Base-by-base conservation (phyloP, 1,140 invertebrate species). In the Dinoponera quadriceps region DNA sequence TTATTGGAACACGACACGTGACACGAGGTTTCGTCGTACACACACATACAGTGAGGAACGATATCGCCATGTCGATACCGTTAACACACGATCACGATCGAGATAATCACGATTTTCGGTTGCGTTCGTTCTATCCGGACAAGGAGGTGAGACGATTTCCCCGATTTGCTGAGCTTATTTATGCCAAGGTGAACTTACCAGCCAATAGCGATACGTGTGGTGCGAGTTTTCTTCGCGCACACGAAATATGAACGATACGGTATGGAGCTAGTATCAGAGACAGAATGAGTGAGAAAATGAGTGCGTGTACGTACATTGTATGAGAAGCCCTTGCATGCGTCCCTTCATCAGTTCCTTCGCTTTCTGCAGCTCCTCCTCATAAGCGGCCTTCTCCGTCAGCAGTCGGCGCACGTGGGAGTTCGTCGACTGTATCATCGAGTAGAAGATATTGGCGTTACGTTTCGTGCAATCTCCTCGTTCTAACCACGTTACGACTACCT, bases 391-490 rank as follows among this genome's bases (percentile, higher is more conserved):
- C 91, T 99, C 98, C 59, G 95, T 96, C 48, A 98, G 95, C 2
- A 99, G 94, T 59, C 98, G 94, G 18, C 98, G 95, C 0, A 99
- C 97, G 88, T 99, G 98, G 3, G 97, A 97, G 93, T 99, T 98
- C 0, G 97, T 98, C 18, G 97, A 97, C 93, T 99, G 98, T 75
- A 99, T 98, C 96, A 99, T 97, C 0, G 97, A 98, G 92, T 99
- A 99, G 94, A 99, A 99, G 0, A 95, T 96, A 90, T 97, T 98
- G 0, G 97, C 96, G 92, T 98, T 99, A 66, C 97, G 95, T 92
- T 98, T 98, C 82, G 95, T 97, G 90, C 98, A 98, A 90, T 99
- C 98, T 4, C 98, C 98, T 20, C 98, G 96, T 91, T 99, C 98
- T 86, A 99, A 91, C 98, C 98, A 99, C 0, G 96, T 96, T 0